A percentile compares a stretch with the other conserved stretches of the same genome.
These are phyloP conservation scores for Miichthys miiuy DNA, from an alignment of 2,797 vertebrate genomes.

Conservation along the genomic window DNA sequence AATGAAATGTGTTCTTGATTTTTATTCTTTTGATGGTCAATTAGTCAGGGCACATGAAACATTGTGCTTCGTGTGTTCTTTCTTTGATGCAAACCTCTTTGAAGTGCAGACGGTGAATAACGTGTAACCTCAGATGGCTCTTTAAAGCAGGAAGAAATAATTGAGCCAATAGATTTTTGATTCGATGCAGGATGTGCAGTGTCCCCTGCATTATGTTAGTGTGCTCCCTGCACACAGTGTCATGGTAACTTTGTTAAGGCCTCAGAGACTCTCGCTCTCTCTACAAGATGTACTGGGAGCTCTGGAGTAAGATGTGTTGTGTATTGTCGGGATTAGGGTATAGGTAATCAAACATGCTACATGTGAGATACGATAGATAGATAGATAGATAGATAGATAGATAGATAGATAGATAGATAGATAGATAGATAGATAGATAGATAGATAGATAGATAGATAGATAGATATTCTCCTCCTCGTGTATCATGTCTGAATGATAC, in stretches of 20 bases:
- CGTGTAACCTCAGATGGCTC: conserved; percentile 57
- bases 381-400: neutral
- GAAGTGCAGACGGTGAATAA: conserved; percentile 58
- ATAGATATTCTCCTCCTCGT: neutral
- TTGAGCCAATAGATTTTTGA: conserved; percentile 3
- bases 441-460: neutral
- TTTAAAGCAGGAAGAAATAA: conserved; percentile 51
- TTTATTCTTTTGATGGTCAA: conserved; percentile 76
- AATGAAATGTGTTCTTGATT: conserved; percentile 54
- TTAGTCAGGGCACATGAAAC: conserved; percentile 70
- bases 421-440: neutral
- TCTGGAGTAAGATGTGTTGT: neutral
- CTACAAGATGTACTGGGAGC: conserved; percentile 26
- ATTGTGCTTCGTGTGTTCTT: conserved; percentile 48
- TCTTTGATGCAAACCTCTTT: conserved; percentile 76
- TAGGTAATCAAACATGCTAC: neutral
- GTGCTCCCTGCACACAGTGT: conserved; percentile 38
- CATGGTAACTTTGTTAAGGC: conserved; percentile 68
- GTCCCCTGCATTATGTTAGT: conserved; percentile 27
- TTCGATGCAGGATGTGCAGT: conserved; percentile 19
- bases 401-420: no score
- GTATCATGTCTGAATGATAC: neutral
- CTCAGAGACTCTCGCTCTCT: conserved; percentile 50
- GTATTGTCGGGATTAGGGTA: neutral
- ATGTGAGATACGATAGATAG: neutral